These are phyloP conservation scores for Umimayanthus chanpuru DNA, from an alignment of 92 coral and sea anemone species.

Conservation along the genomic window DNA sequence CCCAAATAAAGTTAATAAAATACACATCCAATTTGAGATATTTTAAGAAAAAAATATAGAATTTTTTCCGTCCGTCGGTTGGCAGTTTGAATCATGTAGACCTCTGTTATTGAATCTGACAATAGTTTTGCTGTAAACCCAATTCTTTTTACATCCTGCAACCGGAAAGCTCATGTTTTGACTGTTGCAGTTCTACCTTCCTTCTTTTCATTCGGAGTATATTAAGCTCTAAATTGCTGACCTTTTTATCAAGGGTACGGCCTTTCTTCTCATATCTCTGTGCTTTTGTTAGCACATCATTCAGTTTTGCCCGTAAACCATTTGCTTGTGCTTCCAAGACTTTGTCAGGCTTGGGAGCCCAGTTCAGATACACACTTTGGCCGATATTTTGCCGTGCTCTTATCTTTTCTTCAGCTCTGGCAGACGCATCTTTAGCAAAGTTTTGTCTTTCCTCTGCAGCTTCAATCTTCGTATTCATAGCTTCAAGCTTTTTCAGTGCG, in stretches of 20 bases:
- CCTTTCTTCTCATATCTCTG: slow-evolving; percentile 21
- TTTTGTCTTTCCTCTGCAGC: slow-evolving; percentile 14
- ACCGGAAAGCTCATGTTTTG: slow-evolving; percentile 38
- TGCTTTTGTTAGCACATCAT: slow-evolving; percentile 20
- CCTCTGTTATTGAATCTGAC: background rate
- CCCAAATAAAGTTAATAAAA: background rate
- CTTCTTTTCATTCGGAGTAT: slow-evolving; percentile 17
- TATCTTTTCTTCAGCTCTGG: slow-evolving; percentile 23
- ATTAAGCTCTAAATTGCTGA: slow-evolving; percentile 17
- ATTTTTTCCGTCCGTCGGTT: background rate
- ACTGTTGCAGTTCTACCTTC: slow-evolving; percentile 30
- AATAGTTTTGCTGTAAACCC: background rate
- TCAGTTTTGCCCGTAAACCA: slow-evolving; percentile 21
- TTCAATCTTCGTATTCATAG: slow-evolving; percentile 26
- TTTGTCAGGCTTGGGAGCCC: slow-evolving; percentile 40
- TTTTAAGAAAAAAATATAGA: slow-evolving; percentile 11
- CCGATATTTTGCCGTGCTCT: slow-evolving; percentile 30
- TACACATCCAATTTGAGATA: background rate
- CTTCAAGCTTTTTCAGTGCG: slow-evolving; percentile 33
- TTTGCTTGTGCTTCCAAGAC: slow-evolving; percentile 39
- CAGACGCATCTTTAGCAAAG: slow-evolving; percentile 30
- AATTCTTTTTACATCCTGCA: slow-evolving; percentile 10
- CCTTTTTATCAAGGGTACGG: slow-evolving; percentile 19
- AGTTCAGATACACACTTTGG: slow-evolving; percentile 27
- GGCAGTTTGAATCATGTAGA: background rate